Base-by-base conservation (phyloP, 64 coral and sea anemone species). In the Pocillopora verrucosa region DNA sequence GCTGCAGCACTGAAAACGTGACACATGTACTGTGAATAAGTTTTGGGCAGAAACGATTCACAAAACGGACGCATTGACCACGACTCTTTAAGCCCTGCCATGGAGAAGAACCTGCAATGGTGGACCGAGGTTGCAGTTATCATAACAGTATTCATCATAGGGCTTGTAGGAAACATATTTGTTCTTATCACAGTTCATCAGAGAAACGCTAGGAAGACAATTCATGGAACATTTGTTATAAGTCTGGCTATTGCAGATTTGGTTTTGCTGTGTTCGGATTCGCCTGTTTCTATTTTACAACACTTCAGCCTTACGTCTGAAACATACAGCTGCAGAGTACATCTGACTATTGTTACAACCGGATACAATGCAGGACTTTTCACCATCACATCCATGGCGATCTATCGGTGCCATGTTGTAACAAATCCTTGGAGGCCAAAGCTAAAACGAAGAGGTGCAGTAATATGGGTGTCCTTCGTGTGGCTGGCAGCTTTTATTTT, bases 321-420 rank as follows among this genome's bases (percentile, higher is more conserved):
- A 22, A 76, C 87, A 72, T 89, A 72, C 14, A 80, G 80, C 38
- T 96, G 95, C 73, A 93, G 82, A 58, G 86, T 96, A 78, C 72
- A 91, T 70, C 16, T 60, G 2, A 92, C 88, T 13, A 34, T 77
- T 37, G 87, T 93, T 72, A 93, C 95, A 56, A 67, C 76, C 2
- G 86, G 83, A 0, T 96, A 86, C 63, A 78, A 93, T 9, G 73
- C 93, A 36, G 93, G 91, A 16, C 93, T 93, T 36, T 96, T 93
- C 36, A 93, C 95, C 9, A 64, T 96, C 69, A 93, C 95, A 16
- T 87, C 95, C 16, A 96, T 96, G 95, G 92, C 95, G 15, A 79
- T 93, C 0, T 87, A 96, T 69, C 88, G 95, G 26, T 96, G 92
- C 57, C 75, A 88, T 36, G 76, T 96, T 73, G 93, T 96, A 14